Conservation (phyloP, 2,888 invertebrate genomes). For the Allygus modestus region DNA sequence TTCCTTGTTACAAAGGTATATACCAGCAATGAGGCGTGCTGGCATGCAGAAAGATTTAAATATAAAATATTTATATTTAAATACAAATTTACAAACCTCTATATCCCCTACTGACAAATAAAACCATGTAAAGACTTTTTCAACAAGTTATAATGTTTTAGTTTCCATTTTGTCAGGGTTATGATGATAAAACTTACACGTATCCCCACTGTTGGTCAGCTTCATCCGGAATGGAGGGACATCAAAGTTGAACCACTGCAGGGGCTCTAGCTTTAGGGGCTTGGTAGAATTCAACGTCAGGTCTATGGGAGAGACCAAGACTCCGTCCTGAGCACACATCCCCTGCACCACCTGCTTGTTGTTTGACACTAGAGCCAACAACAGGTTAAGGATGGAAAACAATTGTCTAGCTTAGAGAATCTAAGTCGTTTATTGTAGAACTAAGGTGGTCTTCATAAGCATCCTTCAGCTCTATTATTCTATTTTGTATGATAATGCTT, state of each 20-base stretch:
- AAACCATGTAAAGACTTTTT: no score
- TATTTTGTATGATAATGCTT: no score
- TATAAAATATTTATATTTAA: no score
- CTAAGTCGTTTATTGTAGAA: neutral
- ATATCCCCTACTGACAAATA: no score
- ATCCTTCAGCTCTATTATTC: neutral
- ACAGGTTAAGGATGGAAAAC: neutral
- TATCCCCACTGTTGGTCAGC: constrained; percentile 82
- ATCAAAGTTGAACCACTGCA: constrained; percentile 78
- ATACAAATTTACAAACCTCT: no score
- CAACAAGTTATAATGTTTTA: no score
- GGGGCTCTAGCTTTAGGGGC: constrained; percentile 75
- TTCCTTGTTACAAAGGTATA: no score
- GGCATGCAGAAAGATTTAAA: no score
- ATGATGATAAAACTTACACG: constrained; percentile 76
- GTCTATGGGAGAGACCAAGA: constrained; percentile 74
- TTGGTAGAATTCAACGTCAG: constrained; percentile 74
- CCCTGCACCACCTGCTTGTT: neutral
- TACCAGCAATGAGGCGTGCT: no score
- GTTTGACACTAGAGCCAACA: neutral
- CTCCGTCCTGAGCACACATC: constrained; percentile 10
- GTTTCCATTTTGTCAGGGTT: no score
- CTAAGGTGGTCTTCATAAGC: neutral
- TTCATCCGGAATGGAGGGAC: constrained; percentile 81
- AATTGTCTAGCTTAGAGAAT: neutral